A percentile compares a stretch with the other conserved stretches of the same genome.
phyloP scores from a whole-genome alignment of 2,113 vertebrate species.

The Seriola rivoliana region DNA sequence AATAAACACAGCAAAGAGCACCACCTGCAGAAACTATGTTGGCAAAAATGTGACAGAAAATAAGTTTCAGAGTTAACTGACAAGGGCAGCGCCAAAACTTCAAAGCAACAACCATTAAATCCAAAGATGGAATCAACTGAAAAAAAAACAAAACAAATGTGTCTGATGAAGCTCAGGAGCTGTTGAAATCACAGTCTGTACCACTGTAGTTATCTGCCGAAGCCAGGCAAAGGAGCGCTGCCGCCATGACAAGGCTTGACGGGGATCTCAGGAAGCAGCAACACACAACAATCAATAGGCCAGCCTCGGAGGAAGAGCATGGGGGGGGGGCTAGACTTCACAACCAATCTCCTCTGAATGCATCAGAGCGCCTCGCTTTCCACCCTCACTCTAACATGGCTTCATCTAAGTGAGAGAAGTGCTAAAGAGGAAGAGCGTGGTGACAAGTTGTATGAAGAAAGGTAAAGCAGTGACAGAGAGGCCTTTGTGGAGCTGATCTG shows the following conservation, averaged over 20 bases:
- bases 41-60: not conserved
- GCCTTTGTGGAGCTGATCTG: slow-evolving; percentile 61
- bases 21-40: not conserved
- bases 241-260: slow-evolving; percentile 65
- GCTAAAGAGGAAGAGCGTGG: slow-evolving; percentile 60
- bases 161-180: slow-evolving; percentile 29
- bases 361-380: slow-evolving; percentile 48
- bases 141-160: slow-evolving; percentile 12
- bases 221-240: slow-evolving; percentile 38
- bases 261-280: slow-evolving; percentile 71
- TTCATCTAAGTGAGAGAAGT: slow-evolving; percentile 65
- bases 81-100: slow-evolving; percentile 10
- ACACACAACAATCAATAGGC: slow-evolving; percentile 75
- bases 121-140: slow-evolving; percentile 17
- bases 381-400: slow-evolving; percentile 53
- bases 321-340: slow-evolving; percentile 70
- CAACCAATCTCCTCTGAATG: slow-evolving; percentile 71
- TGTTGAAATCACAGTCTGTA: slow-evolving; percentile 44
- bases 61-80: not conserved
- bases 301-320: slow-evolving; percentile 58
- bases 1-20: not conserved
- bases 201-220: slow-evolving; percentile 61
- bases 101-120: slow-evolving; percentile 5
- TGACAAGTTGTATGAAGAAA: slow-evolving; percentile 69
- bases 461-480: slow-evolving; percentile 65